Conservation (phyloP, 2,888 invertebrate species). For the Cosmorhoe ocellata region DNA sequence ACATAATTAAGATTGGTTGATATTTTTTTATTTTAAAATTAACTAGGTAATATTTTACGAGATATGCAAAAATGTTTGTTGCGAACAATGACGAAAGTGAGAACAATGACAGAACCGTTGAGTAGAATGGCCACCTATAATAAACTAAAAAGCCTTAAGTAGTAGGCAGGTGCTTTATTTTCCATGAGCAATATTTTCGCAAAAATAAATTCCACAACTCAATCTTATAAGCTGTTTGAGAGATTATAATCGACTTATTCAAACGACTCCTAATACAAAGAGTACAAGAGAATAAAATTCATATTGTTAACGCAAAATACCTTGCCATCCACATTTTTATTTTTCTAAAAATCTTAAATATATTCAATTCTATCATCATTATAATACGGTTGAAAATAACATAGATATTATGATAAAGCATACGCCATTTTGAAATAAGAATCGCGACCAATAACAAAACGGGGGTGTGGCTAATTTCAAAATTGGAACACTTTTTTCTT, state of each 20-base stretch:
- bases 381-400: conserved; percentile 13
- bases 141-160: too few relatives aligned
- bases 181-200: background rate
- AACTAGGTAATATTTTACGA: too few relatives aligned
- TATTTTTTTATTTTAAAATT: too few relatives aligned
- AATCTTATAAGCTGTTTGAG: conserved; percentile 1
- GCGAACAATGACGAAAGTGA: too few relatives aligned
- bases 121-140: too few relatives aligned
- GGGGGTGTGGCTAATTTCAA: conserved; percentile 76
- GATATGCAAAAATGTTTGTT: too few relatives aligned
- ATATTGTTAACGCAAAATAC: conserved; percentile 39
- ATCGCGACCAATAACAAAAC: conserved; percentile 68
- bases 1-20: too few relatives aligned
- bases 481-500: conserved; percentile 73
- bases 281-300: conserved; percentile 54
- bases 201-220: background rate
- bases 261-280: conserved; percentile 41
- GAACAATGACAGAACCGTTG: too few relatives aligned
- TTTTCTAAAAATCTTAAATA: background rate
- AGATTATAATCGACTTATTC: conserved; percentile 17
- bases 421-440: conserved; percentile 41
- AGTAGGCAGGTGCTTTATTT: too few relatives aligned
- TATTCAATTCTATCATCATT: conserved; percentile 11
- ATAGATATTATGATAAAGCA: conserved; percentile 6
- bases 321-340: conserved; percentile 13